Conservation (phyloP, 37 sponge, comb jelly and placozoan species). For the Axinella damicornis region DNA sequence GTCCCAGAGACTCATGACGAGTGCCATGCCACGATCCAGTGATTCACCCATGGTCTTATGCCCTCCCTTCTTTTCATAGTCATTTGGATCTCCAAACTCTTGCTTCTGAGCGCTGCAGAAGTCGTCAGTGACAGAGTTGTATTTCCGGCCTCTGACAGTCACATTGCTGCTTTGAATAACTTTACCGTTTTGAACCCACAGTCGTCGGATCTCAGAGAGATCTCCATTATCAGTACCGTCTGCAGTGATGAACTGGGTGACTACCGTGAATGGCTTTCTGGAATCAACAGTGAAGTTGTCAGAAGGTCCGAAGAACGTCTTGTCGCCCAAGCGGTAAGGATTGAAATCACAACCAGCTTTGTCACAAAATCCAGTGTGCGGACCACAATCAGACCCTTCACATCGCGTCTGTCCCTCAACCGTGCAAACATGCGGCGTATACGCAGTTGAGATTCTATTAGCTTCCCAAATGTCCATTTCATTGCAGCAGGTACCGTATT, state of each 20-base stretch:
- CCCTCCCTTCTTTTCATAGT: constrained; percentile 34
- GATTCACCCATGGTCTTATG: constrained; percentile 21
- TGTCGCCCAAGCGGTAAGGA: too few species aligned
- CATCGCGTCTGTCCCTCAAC: too few species aligned
- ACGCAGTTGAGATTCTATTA: too few species aligned
- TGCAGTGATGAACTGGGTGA: constrained; percentile 3
- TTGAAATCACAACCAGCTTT: too few species aligned
- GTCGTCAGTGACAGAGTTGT: constrained; percentile 18
- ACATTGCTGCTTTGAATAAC: constrained; percentile 15
- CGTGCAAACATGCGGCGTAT: too few species aligned
- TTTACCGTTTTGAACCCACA: constrained; percentile 27
- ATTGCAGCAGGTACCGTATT: constrained; percentile 1
- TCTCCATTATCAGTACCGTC: constrained; percentile 24
- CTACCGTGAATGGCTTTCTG: too few species aligned
- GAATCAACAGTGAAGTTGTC: too few species aligned
- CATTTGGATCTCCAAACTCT: too few species aligned
- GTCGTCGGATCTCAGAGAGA: constrained; percentile 13
- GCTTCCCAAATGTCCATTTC: constrained; percentile 12
- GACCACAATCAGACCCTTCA: too few species aligned
- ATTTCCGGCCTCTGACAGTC: constrained; percentile 1
- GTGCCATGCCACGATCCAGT: constrained; percentile 25
- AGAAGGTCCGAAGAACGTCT: too few species aligned
- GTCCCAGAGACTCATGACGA: constrained; percentile 41
- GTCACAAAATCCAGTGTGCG: too few species aligned
- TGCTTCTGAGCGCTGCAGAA: constrained; percentile 22